Evolutionary conservation across 2,797 vertebrate genomes (phyloP).

Genomic region (Hyperoplus immaculatus): DNA sequence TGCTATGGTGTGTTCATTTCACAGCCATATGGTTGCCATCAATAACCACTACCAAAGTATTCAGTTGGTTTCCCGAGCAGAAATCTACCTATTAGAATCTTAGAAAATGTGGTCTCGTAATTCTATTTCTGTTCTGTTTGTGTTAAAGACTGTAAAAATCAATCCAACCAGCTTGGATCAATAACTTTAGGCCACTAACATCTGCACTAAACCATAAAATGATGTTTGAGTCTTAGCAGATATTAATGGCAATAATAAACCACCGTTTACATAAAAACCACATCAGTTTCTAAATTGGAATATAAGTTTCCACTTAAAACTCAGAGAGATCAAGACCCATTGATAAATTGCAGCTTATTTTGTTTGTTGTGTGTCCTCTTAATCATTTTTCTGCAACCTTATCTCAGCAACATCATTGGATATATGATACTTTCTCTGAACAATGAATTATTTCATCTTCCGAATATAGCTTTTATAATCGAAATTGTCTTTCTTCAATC

Average conservation of each 20-base stretch:
- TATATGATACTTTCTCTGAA: too few species aligned
- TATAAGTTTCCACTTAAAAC: conserved; percentile 13
- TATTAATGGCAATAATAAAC: conserved; percentile 48
- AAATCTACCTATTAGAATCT: conserved; percentile 66
- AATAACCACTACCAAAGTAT: conserved; percentile 68
- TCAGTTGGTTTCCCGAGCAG: conserved; percentile 65
- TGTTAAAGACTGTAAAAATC: conserved; percentile 42
- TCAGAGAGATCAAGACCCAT: background rate
- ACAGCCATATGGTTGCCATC: conserved; percentile 73
- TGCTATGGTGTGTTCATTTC: conserved; percentile 51
- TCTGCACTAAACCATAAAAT: conserved; percentile 41
- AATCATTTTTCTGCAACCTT: background rate
- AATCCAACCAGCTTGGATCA: conserved; percentile 43
- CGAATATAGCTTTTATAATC: background rate
- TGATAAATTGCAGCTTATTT: background rate
- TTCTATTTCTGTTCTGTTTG: conserved; percentile 26
- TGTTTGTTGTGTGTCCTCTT: background rate
- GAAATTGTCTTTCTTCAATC: background rate
- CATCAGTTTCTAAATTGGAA: conserved; percentile 11
- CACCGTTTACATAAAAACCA: conserved; percentile 9
- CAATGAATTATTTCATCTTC: too few species aligned
- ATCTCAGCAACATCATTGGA: too few species aligned
- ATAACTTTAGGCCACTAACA: conserved; percentile 40
- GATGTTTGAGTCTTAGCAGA: conserved; percentile 25
- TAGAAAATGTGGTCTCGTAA: conserved; percentile 69